A percentile compares a stretch with the other conserved stretches of the same genome.
Evolutionary conservation across 2,797 vertebrate species (phyloP).

Genomic region (Sciurus vulgaris): DNA sequence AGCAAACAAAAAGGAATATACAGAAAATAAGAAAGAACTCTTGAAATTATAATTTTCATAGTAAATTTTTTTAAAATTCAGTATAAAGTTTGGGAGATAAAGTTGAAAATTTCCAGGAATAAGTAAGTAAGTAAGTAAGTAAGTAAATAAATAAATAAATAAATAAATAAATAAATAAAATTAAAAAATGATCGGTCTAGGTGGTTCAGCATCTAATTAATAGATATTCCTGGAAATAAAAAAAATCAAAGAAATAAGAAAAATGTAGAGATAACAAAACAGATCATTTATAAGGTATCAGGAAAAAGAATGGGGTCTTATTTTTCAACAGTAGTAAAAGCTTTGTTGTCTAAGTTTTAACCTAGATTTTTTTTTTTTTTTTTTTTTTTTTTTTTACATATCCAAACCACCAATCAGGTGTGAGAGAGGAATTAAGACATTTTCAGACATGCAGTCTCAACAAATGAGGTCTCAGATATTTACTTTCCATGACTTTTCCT

Average conservation of each 20-base stretch:
- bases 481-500: neutral
- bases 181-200: neutral
- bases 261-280: neutral
- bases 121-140: too few relatives aligned
- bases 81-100: neutral
- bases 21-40: neutral
- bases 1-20: neutral
- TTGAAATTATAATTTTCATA: neutral
- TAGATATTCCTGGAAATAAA: neutral
- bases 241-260: neutral
- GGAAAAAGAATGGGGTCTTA: neutral
- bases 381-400: neutral
- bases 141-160: neutral
- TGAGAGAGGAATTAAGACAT: neutral
- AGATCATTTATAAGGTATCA: neutral
- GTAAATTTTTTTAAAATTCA: neutral
- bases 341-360: neutral
- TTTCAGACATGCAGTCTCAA: neutral
- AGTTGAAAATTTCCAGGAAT: neutral
- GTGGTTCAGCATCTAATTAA: neutral
- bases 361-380: neutral
- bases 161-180: neutral
- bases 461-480: neutral
- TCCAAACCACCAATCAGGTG: neutral
- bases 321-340: conserved; percentile 18